phyloP scores from a whole-genome alignment of 2,888 invertebrate genomes.

The Kryphioiulus occultus region DNA sequence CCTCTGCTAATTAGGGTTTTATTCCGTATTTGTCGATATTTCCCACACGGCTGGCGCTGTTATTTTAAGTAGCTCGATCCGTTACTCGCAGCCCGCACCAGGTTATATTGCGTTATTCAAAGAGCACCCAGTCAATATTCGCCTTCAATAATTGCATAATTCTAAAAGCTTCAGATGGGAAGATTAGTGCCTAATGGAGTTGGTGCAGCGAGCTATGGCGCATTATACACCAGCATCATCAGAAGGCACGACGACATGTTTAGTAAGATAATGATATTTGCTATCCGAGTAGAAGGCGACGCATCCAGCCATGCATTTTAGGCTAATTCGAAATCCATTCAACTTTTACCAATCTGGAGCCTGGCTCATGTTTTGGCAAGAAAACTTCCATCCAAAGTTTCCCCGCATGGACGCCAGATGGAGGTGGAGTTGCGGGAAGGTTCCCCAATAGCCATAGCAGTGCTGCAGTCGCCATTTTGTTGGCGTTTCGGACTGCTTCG shows the following conservation, averaged over 20 bases:
- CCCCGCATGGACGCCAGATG: too few species aligned
- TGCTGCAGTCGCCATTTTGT: too few species aligned
- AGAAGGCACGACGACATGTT: not conserved
- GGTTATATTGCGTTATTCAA: not conserved
- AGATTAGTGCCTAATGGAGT: constrained; percentile 23
- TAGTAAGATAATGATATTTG: constrained; percentile 10
- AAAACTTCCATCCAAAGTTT: too few species aligned
- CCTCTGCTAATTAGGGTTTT: constrained; percentile 11
- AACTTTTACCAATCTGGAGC: not conserved
- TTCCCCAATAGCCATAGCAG: too few species aligned
- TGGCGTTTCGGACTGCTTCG: too few species aligned
- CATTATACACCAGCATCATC: constrained; percentile 12
- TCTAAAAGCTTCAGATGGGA: constrained; percentile 23
- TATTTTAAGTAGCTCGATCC: not conserved
- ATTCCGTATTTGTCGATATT: constrained; percentile 16
- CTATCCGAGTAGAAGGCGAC: not conserved
- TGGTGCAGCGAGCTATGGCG: not conserved
- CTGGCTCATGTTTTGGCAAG: too few species aligned
- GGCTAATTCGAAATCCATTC: constrained; percentile 6
- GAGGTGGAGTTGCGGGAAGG: too few species aligned
- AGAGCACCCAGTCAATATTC: constrained; percentile 23
- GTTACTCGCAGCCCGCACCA: constrained; percentile 1
- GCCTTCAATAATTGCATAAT: constrained; percentile 23
- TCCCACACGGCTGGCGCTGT: constrained; percentile 15
- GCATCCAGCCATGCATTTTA: not conserved